Conservation (phyloP, 2,888 invertebrate species). For the Leptopilina syphax region DNA sequence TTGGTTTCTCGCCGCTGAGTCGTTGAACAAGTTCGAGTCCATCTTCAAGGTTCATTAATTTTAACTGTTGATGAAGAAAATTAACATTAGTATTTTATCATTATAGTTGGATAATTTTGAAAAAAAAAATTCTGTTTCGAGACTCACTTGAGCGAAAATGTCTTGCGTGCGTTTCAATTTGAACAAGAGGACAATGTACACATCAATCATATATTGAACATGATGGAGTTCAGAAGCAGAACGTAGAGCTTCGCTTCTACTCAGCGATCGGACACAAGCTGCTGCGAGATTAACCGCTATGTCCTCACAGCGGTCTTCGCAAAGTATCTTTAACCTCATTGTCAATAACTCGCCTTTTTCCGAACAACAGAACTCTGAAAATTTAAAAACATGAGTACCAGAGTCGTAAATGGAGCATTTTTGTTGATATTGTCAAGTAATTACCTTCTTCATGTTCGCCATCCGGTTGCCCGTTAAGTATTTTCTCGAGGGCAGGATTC, state of each 20-base stretch:
- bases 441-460: conserved; percentile 76
- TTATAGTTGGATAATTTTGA: neutral
- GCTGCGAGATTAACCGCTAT: conserved; percentile 80
- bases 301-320: conserved; percentile 81
- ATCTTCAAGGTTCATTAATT: conserved; percentile 79
- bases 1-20: conserved; percentile 74
- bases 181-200: conserved; percentile 80
- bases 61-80: conserved; percentile 76
- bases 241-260: conserved; percentile 73
- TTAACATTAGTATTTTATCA: conserved; percentile 33
- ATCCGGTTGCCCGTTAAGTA: conserved; percentile 75
- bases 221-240: conserved; percentile 76
- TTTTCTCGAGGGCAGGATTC: conserved; percentile 76
- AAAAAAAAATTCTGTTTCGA: neutral
- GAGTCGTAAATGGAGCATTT: no score
- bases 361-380: conserved; percentile 80
- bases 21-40: conserved; percentile 79
- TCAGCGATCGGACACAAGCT: conserved; percentile 79
- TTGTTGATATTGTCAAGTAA: no score
- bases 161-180: conserved; percentile 79
- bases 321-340: conserved; percentile 81
- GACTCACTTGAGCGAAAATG: conserved; percentile 78
- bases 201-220: conserved; percentile 80
- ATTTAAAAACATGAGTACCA: conserved; percentile 67
- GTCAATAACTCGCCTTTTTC: conserved; percentile 81